phyloP scores from a whole-genome alignment of 1,140 invertebrate species.

The Conus ventricosus region DNA sequence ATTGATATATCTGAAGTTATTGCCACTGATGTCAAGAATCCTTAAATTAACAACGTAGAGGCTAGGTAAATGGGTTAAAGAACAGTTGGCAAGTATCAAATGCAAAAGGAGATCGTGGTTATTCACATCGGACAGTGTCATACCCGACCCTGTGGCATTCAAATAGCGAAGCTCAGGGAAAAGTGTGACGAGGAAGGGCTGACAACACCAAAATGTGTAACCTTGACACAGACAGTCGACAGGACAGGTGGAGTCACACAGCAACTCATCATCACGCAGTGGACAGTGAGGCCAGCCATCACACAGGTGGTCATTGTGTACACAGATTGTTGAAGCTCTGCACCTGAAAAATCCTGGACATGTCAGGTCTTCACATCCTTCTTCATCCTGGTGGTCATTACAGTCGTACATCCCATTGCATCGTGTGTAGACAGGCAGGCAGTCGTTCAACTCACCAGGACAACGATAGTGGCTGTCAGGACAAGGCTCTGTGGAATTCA shows the following conservation, averaged over 20 bases:
- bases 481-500: neutral
- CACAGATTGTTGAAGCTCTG: slow-evolving; percentile 21
- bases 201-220: neutral
- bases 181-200: neutral
- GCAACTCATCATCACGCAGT: slow-evolving; percentile 8
- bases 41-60: neutral
- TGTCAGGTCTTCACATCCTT: neutral
- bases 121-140: neutral
- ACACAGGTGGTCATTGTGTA: slow-evolving; percentile 22
- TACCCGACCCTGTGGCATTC: neutral
- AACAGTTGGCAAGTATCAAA: neutral
- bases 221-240: slow-evolving; percentile 14
- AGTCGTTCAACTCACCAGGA: neutral
- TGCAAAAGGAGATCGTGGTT: neutral
- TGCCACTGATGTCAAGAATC: neutral
- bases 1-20: neutral
- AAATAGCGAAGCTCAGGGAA: neutral
- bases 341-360: slow-evolving; percentile 39
- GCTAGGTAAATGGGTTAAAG: neutral
- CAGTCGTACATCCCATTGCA: slow-evolving; percentile 31
- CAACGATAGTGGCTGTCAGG: slow-evolving; percentile 16
- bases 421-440: slow-evolving; percentile 20
- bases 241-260: slow-evolving; percentile 11
- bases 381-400: slow-evolving; percentile 6
- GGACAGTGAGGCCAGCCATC: slow-evolving; percentile 28